phyloP scores from a whole-genome alignment of 1,140 invertebrate genomes.

The Drosophila prosaltans region DNA sequence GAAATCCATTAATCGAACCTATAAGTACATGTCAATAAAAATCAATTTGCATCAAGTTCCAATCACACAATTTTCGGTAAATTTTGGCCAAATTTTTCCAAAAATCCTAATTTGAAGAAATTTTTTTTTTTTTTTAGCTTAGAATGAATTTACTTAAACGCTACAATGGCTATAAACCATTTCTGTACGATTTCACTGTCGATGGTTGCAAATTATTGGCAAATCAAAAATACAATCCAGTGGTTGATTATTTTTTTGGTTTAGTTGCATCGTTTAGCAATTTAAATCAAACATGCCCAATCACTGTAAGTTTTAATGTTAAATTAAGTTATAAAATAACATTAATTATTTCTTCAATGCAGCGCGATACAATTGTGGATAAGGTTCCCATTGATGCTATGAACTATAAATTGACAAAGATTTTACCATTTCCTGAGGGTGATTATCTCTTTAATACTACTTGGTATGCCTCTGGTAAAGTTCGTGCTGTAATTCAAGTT shows the following conservation, averaged over 20 bases:
- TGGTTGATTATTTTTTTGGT: background rate
- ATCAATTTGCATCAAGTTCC: background rate
- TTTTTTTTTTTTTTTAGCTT: background rate
- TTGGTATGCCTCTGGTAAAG: background rate
- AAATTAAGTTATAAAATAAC: no score
- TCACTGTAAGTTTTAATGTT: background rate
- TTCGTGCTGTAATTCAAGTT: background rate
- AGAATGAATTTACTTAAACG: background rate
- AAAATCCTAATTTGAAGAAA: no score
- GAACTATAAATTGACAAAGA: background rate
- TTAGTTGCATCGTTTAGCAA: background rate
- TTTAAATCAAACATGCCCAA: slow-evolving; percentile 13
- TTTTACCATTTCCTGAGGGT: slow-evolving; percentile 13
- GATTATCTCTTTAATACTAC: background rate
- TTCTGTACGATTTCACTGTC: slow-evolving; percentile 11
- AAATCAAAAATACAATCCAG: background rate
- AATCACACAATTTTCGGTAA: slow-evolving; percentile 6
- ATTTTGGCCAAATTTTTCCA: background rate
- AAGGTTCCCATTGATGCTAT: background rate
- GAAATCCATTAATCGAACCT: slow-evolving; percentile 6
- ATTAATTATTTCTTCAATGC: background rate
- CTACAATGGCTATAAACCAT: slow-evolving; percentile 15
- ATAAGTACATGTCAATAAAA: slow-evolving; percentile 9
- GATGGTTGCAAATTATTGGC: slow-evolving; percentile 16
- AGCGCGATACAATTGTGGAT: slow-evolving; percentile 1